Percentiles rank a stretch among this genome's conserved stretches.
phyloP scores from a whole-genome alignment of 2,113 vertebrate species.

The Pyxicephalus adspersus region DNA sequence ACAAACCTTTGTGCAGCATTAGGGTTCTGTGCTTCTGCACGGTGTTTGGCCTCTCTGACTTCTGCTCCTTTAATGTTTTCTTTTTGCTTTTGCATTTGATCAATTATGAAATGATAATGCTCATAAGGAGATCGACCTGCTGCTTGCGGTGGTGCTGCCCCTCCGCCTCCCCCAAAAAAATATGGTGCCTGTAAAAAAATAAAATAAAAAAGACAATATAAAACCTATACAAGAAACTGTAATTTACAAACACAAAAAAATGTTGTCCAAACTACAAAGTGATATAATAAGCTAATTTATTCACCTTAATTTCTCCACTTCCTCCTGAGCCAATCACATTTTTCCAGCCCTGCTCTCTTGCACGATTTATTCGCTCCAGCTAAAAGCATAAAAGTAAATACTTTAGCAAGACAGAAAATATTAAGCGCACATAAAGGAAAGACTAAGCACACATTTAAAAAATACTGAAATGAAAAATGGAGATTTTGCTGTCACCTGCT shows the following conservation, averaged over 20 bases:
- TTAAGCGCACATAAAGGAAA: conserved; percentile 66
- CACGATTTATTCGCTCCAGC: conserved; percentile 93
- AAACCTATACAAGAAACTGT: not conserved
- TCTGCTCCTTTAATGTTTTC: conserved; percentile 67
- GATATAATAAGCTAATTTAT: not conserved
- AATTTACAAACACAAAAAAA: not conserved
- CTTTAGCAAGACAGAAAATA: conserved; percentile 63
- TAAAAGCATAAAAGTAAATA: conserved; percentile 66
- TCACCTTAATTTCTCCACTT: conserved; percentile 79
- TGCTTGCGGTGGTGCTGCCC: conserved; percentile 63
- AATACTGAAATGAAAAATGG: too few species aligned
- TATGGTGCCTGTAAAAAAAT: conserved; percentile 70
- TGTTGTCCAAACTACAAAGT: not conserved
- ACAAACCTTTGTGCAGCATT: conserved; percentile 70
- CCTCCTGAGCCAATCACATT: conserved; percentile 87
- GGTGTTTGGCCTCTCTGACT: conserved; percentile 67
- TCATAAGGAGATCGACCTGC: conserved; percentile 76
- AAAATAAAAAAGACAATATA: not conserved
- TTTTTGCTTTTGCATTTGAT: conserved; percentile 79
- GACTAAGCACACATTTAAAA: not conserved
- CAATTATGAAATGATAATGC: conserved; percentile 80
- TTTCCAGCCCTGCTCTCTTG: conserved; percentile 95
- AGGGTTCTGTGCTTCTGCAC: conserved; percentile 51
- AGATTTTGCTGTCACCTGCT: too few species aligned
- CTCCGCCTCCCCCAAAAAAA: conserved; percentile 70